phyloP scores from a whole-genome alignment of 92 coral and sea anemone species.

The Epizoanthus illoricatus region DNA sequence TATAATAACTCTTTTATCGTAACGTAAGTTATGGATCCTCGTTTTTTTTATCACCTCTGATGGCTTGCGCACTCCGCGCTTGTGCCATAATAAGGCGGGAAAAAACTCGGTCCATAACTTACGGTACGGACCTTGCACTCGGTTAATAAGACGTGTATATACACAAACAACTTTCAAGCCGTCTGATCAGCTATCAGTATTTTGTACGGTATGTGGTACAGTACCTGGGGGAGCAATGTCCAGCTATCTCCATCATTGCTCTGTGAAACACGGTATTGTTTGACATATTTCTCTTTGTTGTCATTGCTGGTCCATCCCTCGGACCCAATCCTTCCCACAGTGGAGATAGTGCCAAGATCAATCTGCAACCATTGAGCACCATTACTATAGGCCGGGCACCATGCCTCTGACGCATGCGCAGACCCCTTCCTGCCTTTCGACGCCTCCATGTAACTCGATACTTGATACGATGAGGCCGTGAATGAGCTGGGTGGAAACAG shows the following conservation, averaged over 20 bases:
- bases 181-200: too few species aligned
- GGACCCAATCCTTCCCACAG: constrained; percentile 15
- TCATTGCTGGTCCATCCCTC: constrained; percentile 20
- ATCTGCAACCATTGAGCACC: constrained; percentile 7
- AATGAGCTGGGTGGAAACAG: background rate
- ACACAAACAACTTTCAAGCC: too few species aligned
- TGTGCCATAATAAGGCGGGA: too few species aligned
- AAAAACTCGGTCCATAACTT: too few species aligned
- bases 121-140: too few species aligned
- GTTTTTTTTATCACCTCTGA: too few species aligned
- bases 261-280: background rate
- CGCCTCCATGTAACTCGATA: background rate
- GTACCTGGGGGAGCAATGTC: constrained; percentile 1
- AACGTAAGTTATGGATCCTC: too few species aligned
- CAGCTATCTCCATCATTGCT: constrained; percentile 17
- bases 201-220: background rate
- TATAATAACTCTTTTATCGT: too few species aligned
- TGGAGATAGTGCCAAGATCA: background rate
- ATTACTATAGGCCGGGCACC: constrained; percentile 1
- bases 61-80: too few species aligned
- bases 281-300: constrained; percentile 11
- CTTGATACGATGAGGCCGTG: constrained; percentile 23
- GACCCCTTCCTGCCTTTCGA: constrained; percentile 1
- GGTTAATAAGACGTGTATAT: too few species aligned
- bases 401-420: background rate